Evolutionary conservation across 2,113 vertebrate genomes (phyloP), one percentile per base, ranked within the genome.

Genomic region (Solea senegalensis): DNA sequence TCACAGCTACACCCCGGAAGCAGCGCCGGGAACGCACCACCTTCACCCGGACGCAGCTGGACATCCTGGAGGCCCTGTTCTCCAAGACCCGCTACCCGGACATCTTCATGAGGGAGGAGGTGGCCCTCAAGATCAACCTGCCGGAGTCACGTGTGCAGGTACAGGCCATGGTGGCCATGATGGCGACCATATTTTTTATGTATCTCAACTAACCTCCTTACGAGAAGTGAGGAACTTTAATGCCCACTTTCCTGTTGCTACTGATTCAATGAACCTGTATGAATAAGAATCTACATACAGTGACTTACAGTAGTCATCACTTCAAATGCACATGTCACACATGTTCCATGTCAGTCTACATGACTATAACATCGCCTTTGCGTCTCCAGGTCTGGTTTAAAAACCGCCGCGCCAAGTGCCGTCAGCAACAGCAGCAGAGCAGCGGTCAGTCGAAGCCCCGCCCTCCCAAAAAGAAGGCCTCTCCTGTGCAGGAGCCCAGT

Each of bases 51-150:
- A 95, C 95, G 0, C 95, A 96, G 76, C 92, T 96, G 71, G 95
- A 96, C 81, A 95, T 96, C 74, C 64, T 96, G 72, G 95, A 95
- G 79, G 91, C 94, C 0, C 85, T 96, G 39, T 96, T 96, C 83
- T 94, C 95, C 59, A 96, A 96, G 80, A 96, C 95, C 1, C 94
- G 95, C 74, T 96, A 96, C 81, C 95, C 95, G 2, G 95, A 96
- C 90, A 96, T 96, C 90, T 96, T 96, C 87, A 96, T 96, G 95
- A 91, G 95, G 45, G 95, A 96, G 82, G 95, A 96, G 81, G 95
- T 96, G 77, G 95, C 95, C 2, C 93, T 95, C 69, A 96, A 96
- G 85, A 96, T 96, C 88, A 96, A 95, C 78, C 89, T 96, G 67
- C 95, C 95, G 0, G 95, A 96, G 90, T 96, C 95, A 63, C 90